phyloP scores from a whole-genome alignment of 2,888 invertebrate genomes.

The Drosophila birchii region DNA sequence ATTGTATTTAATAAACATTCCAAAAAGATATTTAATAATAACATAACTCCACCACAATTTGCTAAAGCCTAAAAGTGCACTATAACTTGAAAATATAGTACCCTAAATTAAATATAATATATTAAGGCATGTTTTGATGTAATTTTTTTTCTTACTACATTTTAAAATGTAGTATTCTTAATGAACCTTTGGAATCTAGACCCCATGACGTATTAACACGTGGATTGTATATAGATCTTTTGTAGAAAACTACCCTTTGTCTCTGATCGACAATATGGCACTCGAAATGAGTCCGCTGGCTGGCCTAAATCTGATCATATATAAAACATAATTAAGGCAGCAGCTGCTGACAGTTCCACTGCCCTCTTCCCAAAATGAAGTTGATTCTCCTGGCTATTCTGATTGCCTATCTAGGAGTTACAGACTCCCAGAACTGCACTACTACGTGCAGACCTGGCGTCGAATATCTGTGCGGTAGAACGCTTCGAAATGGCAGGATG shows the following conservation, averaged over 20 bases:
- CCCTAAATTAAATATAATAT: not conserved
- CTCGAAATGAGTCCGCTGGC: conserved; percentile 8
- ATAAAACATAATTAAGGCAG: conserved; percentile 18
- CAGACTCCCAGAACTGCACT: not conserved
- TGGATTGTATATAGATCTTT: conserved; percentile 1
- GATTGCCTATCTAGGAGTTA: conserved; percentile 2
- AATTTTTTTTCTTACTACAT: not conserved
- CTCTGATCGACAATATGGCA: conserved; percentile 14
- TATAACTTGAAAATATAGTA: not conserved
- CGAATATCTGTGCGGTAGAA: conserved; percentile 34
- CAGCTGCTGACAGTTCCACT: conserved; percentile 17
- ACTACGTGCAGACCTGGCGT: not conserved
- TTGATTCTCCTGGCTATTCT: conserved; percentile 6
- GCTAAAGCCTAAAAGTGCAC: conserved; percentile 7
- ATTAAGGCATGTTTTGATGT: not conserved
- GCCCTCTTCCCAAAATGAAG: conserved; percentile 18
- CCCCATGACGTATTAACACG: conserved; percentile 2
- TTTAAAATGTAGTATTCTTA: too few species aligned
- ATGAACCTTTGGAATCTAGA: not conserved
- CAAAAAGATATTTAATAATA: not conserved
- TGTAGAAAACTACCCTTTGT: conserved; percentile 15
- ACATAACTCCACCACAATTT: not conserved
- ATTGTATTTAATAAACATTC: too few species aligned
- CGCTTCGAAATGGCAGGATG: conserved; percentile 22
- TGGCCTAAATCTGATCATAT: conserved; percentile 30